Evolutionary conservation across 2,797 vertebrate genomes (phyloP).

Genomic region (Meda fulgida): DNA sequence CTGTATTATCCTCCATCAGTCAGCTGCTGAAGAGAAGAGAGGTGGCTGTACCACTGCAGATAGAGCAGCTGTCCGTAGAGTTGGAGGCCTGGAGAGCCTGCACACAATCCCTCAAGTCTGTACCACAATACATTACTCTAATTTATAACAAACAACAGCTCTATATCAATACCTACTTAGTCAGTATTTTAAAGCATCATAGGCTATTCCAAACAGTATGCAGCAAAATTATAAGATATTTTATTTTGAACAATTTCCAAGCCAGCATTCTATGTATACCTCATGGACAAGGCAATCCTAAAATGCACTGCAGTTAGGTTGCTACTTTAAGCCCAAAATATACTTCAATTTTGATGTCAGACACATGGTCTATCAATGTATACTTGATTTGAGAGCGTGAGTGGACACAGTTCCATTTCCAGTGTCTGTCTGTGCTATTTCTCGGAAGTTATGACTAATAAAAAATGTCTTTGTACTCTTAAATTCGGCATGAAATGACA

Average conservation of each 20-base stretch:
- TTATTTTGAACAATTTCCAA: background rate
- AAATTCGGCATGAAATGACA: too few relatives aligned
- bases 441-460: too few relatives aligned
- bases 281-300: background rate
- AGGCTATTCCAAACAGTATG: background rate
- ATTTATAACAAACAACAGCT: background rate
- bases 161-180: background rate
- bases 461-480: too few relatives aligned
- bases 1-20: constrained; percentile 70
- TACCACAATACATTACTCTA: background rate
- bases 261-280: background rate
- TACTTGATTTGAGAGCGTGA: too few relatives aligned
- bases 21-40: constrained; percentile 93
- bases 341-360: too few relatives aligned
- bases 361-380: too few relatives aligned
- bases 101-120: constrained; percentile 69
- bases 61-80: constrained; percentile 89
- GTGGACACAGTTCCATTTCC: too few relatives aligned
- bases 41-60: constrained; percentile 89
- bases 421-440: too few relatives aligned
- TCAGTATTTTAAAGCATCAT: background rate
- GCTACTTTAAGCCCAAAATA: background rate
- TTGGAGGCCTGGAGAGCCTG: constrained; percentile 91
- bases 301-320: background rate
- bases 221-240: background rate